Evolutionary conservation across 2,113 vertebrate species (phyloP).

Genomic region (Pogona vitticeps): DNA sequence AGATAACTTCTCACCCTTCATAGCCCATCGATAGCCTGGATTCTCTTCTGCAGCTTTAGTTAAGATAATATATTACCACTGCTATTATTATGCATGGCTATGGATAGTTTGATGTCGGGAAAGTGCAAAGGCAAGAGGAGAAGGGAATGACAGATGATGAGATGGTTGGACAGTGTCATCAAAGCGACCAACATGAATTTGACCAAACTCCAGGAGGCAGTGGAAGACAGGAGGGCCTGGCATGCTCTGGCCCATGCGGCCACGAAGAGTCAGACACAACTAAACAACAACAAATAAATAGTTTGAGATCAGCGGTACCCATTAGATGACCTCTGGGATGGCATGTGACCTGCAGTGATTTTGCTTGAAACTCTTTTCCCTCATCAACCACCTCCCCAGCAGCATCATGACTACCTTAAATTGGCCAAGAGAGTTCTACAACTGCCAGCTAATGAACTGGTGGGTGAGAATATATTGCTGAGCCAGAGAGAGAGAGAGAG

Average conservation of each 20-base stretch:
- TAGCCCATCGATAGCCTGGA: background rate
- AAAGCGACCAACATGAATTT: no score
- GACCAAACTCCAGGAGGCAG: no score
- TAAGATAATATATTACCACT: background rate
- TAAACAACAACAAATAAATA: no score
- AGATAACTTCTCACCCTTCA: background rate
- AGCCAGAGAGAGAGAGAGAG: no score
- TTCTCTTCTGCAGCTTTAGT: background rate
- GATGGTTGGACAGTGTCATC: no score
- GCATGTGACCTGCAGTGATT: background rate
- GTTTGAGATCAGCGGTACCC: background rate
- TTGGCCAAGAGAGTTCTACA: background rate
- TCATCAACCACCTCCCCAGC: accelerated
- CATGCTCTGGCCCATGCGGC: no score
- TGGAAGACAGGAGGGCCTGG: no score
- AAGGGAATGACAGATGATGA: no score
- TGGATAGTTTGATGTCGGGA: no score
- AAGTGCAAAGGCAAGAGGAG: no score
- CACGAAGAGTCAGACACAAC: no score
- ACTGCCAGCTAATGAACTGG: background rate
- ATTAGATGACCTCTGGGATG: background rate
- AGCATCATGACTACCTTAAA: background rate
- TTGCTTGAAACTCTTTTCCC: background rate
- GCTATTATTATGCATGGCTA: no score
- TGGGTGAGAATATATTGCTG: background rate